Conservation (phyloP, 2,113 vertebrate genomes). For the Deroptyus accipitrinus region DNA sequence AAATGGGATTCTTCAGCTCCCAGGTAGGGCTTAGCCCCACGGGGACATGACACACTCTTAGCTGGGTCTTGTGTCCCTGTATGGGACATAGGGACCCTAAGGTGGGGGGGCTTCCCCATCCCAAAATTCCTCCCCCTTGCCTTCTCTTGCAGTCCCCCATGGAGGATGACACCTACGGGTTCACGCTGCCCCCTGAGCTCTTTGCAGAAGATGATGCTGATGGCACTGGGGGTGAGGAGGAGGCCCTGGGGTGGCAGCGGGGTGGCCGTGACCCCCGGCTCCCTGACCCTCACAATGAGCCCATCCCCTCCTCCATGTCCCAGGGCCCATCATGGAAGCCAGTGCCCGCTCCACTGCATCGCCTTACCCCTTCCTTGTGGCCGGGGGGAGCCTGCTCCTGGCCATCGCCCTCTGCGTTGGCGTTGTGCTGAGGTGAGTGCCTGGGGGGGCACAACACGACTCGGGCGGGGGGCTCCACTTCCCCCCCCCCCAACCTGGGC, state of each 20-base stretch:
- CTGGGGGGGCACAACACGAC: not conserved
- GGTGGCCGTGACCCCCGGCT: not conserved
- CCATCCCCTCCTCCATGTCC: not conserved
- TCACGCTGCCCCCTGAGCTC: not conserved
- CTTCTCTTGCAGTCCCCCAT: not conserved
- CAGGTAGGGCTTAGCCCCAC: not conserved
- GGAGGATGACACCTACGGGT: not conserved
- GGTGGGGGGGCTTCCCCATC: not conserved
- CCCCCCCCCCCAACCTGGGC: not conserved
- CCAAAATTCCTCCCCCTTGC: fast-evolving
- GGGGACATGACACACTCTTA: fast-evolving
- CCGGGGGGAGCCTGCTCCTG: constrained; percentile 51
- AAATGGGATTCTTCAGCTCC: not conserved
- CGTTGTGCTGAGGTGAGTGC: constrained; percentile 64
- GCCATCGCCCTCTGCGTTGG: constrained; percentile 26
- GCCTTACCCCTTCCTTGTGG: constrained; percentile 40
- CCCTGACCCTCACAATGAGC: not conserved
- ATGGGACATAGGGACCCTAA: not conserved
- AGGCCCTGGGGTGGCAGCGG: not conserved
- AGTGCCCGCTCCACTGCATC: not conserved
- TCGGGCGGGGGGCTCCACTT: not conserved
- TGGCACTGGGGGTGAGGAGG: not conserved
- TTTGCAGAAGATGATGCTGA: not conserved
- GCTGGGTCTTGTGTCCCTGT: not conserved
- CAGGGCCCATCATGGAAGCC: not conserved